Base-by-base conservation (phyloP, 2,888 invertebrate genomes). In the Apoderus coryli region DNA sequence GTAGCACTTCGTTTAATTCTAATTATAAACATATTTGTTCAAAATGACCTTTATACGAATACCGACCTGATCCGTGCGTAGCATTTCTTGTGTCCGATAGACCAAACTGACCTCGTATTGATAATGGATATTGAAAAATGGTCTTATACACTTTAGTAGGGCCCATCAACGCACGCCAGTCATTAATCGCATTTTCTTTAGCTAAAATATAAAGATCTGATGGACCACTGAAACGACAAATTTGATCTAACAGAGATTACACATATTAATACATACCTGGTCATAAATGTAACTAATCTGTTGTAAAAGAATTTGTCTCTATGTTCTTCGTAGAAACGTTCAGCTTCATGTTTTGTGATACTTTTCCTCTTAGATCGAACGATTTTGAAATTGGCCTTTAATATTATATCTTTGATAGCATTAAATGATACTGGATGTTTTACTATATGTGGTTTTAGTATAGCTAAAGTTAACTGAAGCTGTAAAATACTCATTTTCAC, bases 51-150 rank as follows among this genome's bases (percentile, higher is more conserved):
- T n/a, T n/a, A n/a, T 4, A 10, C n/a, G 14, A 16, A 13, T 19
- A 13, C n/a, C 15, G 65, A 76, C 88, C 89, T 52, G 93, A 90
- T 10, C 93, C 93, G 61, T 95, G 95, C 6, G 81, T 77, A 2
- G 84, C 88, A 64, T 95, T 95, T 46, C 93, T 70, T 0, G 95
- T 93, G 53, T 95, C 95, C 0, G 92, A 85, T 10, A 93, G 62
- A 1, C 93, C 93, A 61, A 77, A 88, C 49, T 67, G 63, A 2
- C 85, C 85, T 44, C 95, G 64, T 37, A 95, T 72, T 30, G 78
- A 72, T 31, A 76, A 55, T 0, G 90, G 90, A 31, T 76, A 69
- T 33, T 71, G 69, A 49, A 75, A 81, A 36, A 85, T 76, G 1
- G 85, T 76, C 53, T 74, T 76, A 49, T 65, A 81, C 0, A 80